Base-by-base conservation (phyloP, 2,797 vertebrate genomes). In the Lepidocolaptes lacrymiger region DNA sequence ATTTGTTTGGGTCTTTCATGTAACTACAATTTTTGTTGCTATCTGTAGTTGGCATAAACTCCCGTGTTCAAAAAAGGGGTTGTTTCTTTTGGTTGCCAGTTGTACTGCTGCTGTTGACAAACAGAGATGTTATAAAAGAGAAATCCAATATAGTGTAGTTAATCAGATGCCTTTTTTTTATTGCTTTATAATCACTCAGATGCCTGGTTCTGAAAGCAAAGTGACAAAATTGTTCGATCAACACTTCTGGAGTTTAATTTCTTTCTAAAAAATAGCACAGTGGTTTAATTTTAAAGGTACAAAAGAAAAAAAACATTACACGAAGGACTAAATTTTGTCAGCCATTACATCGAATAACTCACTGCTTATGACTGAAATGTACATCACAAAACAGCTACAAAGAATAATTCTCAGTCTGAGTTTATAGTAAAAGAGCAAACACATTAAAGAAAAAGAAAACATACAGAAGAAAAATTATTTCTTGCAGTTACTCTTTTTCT, bases 121-220 rank as follows among this genome's bases (percentile, higher is more conserved):
- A 92, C 41, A 85, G 75, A 97, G 89, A 81, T 67, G 89, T 96
- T 93, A 73, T 67, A 76, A 36, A 95, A 78, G 77, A 94, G 63
- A 96, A 94, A 83, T 83, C 67, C 74, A 93, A 58, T 96, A 71
- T 71, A 94, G 36, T 68, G 68, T 61, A 59, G 78, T 92, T 93
- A 92, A 85, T 95, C 86, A 95, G 74, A 92, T 85, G 80, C 67
- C 27, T 90, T 27, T 41, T 88, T 81, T 88, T 94, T 66, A 88
- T 80, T 94, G 61, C 89, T 85, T 94, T 89, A 76, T 92, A 89
- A 91, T 72, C 58, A 55, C 55, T 92, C 75, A 63, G 54, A 88
- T 91, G 64, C 79, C 93, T 92, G 86, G 75, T 97, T 92, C 91
- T 84, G 76, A 95, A 96, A 95, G 59, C n/a, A 58, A 89, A 71